phyloP scores from a whole-genome alignment of 2,888 invertebrate genomes.

The Acronicta aceris region DNA sequence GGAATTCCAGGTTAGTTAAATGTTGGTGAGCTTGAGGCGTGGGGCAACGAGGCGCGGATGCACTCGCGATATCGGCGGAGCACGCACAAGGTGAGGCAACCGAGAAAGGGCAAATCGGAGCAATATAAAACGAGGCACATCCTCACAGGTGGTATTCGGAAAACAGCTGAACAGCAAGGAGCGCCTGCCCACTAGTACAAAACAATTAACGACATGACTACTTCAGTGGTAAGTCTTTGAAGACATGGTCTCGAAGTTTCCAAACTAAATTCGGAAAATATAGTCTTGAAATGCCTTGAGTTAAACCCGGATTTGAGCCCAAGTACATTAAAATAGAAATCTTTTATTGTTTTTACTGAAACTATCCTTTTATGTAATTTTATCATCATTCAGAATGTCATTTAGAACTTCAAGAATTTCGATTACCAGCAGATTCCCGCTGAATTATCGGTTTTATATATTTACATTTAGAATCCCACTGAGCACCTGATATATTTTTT shows the following conservation, averaged over 20 bases:
- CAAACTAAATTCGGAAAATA: background rate
- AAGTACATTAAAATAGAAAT: too few relatives aligned
- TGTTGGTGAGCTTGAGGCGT: slow-evolving; percentile 67
- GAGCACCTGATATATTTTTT: background rate
- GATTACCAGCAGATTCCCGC: too few relatives aligned
- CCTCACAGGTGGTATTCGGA: slow-evolving; percentile 82
- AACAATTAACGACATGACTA: slow-evolving; percentile 69
- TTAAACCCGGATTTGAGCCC: background rate
- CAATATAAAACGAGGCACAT: slow-evolving; percentile 88
- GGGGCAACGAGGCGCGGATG: slow-evolving; percentile 69
- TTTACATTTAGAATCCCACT: too few relatives aligned
- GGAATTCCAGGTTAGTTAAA: slow-evolving; percentile 63
- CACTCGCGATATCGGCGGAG: slow-evolving; percentile 71
- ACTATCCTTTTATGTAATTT: background rate
- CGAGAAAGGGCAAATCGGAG: slow-evolving; percentile 87
- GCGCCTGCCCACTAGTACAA: slow-evolving; percentile 68
- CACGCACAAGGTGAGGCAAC: slow-evolving; percentile 88
- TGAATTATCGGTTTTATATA: too few relatives aligned
- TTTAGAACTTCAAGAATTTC: too few relatives aligned
- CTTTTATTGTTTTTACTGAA: background rate
- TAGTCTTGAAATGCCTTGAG: background rate
- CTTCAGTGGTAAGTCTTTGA: slow-evolving; percentile 75
- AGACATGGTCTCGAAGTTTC: slow-evolving; percentile 3
- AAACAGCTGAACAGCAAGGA: slow-evolving; percentile 74
- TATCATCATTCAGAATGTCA: background rate